Base-by-base conservation (phyloP, 2,888 invertebrate genomes). In the Drosophila vallismaia region DNA sequence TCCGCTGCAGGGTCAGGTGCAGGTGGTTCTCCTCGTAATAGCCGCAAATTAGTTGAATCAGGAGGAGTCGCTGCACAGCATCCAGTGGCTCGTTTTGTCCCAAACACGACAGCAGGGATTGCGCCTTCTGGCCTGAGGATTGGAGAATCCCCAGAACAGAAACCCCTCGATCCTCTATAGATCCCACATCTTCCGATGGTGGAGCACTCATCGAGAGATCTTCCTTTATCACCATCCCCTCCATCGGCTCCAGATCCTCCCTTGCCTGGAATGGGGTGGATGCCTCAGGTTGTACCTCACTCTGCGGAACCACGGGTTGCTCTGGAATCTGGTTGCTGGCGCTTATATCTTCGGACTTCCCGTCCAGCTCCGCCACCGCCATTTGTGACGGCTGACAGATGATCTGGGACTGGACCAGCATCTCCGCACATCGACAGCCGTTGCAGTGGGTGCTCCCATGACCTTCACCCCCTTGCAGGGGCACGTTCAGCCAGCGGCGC, bases 31-130 rank as follows among this genome's bases (percentile, higher is more conserved):
- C 86, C 62, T 88, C 88, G 51, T 90, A 90, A 68, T 77, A 90
- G 46, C 79, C 86, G 58, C 88, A 90, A 44, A 90, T 87, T 19
- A 84, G 46, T 14, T 90, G 88, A 12, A 90, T 90, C 7, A 90
- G 68, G 45, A 86, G 52, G 28, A 80, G 28, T 0, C 89, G 84
- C 54, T 89, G 88, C 36, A 76, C 71, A 1, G 75, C 79, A 6
- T 83, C 86, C 45, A 89, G 54, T 4, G 66, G 73, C 5, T 76
- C 75, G 8, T 84, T 75, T n/a, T 89, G 76, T 0, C 79, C 71
- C 2, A 85, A 60, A 1, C 80, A 81, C 8, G 88, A 78, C 5
- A 89, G 36, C 44, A 89, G 54, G 0, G 74, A 45, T 3, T 69
- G 71, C 0, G 87, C 88, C 33, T 85, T 88, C 0, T 62, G 10